Evolutionary conservation across 2,113 vertebrate genomes (phyloP).

Genomic region (Tauraco erythrolophus): DNA sequence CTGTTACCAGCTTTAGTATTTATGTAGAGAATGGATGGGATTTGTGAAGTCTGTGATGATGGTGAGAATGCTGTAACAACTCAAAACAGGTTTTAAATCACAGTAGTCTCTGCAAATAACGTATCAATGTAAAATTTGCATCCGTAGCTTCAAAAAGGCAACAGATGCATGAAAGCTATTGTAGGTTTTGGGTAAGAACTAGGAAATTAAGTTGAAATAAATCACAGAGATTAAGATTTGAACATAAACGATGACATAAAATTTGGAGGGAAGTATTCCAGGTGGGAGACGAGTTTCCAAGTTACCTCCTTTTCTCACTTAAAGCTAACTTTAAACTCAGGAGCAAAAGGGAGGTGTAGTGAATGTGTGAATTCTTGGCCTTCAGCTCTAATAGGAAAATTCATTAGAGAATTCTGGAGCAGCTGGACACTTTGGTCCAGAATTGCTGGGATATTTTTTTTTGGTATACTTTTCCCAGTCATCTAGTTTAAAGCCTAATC

Average conservation of each 20-base stretch:
- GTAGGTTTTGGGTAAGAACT: neutral
- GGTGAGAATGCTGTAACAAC: neutral
- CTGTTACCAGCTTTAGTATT: neutral
- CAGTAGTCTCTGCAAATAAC: neutral
- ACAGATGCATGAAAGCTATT: neutral
- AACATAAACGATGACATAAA: neutral
- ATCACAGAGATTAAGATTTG: neutral
- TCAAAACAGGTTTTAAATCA: neutral
- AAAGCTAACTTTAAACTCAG: neutral
- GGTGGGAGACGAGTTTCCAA: neutral
- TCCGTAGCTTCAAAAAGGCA: neutral
- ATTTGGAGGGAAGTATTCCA: neutral
- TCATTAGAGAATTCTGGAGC: neutral
- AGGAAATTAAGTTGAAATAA: neutral
- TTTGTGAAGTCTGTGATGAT: neutral
- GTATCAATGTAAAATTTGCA: neutral
- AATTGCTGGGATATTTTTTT: neutral
- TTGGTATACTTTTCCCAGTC: neutral
- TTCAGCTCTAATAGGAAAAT: neutral
- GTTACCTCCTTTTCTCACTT: neutral
- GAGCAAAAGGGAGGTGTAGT: neutral
- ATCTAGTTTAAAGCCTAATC: neutral
- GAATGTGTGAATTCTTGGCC: neutral
- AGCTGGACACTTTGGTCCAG: neutral
- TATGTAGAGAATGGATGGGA: neutral